Conservation (phyloP, 2,888 invertebrate species). For the Epirrita christyi region DNA sequence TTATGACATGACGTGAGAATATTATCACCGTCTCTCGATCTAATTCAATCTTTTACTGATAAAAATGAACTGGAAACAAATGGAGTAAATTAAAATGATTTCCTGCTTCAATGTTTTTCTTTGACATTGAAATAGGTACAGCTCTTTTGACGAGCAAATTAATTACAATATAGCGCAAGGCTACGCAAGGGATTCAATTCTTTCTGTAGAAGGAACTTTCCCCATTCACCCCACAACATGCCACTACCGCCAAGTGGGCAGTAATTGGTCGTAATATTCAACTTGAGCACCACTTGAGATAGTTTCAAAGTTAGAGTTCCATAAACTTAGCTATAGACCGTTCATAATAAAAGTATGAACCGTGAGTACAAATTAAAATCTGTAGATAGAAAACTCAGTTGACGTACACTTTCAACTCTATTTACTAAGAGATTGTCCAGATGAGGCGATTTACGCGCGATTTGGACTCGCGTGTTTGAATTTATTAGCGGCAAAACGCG, state of each 20-base stretch:
- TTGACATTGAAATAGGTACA: constrained; percentile 7
- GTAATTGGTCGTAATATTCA: constrained; percentile 12
- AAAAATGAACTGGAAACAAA: background rate
- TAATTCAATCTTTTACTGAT: constrained; percentile 9
- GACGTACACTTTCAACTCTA: no score
- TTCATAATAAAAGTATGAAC: background rate
- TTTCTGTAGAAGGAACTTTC: background rate
- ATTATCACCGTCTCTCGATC: background rate
- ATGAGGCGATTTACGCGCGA: no score
- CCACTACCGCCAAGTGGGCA: background rate
- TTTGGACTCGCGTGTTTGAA: no score
- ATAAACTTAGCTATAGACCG: background rate
- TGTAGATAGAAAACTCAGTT: background rate
- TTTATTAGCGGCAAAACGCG: no score
- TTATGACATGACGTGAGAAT: background rate
- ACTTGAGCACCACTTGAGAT: constrained; percentile 4
- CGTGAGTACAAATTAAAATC: background rate
- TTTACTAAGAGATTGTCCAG: no score
- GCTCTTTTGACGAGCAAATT: background rate
- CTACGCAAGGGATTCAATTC: no score
- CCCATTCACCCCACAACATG: background rate
- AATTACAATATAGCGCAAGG: no score
- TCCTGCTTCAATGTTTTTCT: constrained; percentile 8
- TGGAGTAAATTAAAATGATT: constrained; percentile 7
- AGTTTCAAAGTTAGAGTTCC: constrained; percentile 7